Evolutionary conservation across 1,140 invertebrate species (phyloP).

Genomic region (Oncopodura yosiiana): DNA sequence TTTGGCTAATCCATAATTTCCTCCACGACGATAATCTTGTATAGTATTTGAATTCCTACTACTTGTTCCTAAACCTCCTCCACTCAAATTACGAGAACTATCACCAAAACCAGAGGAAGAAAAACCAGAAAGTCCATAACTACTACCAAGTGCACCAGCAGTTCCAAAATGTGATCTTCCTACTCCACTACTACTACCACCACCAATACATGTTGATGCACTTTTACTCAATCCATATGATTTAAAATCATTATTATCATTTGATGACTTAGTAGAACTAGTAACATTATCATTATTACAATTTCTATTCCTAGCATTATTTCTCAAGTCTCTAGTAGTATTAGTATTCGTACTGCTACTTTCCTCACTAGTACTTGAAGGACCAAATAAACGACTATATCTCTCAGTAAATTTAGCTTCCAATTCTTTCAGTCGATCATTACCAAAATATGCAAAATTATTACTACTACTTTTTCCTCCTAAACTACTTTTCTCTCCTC

Average conservation of each 20-base stretch:
- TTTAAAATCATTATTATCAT: constrained; percentile 15
- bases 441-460: constrained; percentile 33
- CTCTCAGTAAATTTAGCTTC: constrained; percentile 33
- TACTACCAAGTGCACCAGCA: background rate
- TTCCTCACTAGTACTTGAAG: constrained; percentile 5
- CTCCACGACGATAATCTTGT: constrained; percentile 4
- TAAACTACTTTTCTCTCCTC: background rate
- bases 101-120: constrained; percentile 1
- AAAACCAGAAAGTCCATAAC: background rate
- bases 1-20: constrained; percentile 32
- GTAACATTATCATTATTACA: background rate
- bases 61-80: background rate
- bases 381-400: constrained; percentile 32
- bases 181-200: background rate
- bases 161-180: background rate
- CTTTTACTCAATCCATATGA: constrained; percentile 32
- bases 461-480: background rate
- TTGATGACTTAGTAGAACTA: too few relatives aligned
- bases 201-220: constrained; percentile 24
- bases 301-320: constrained; percentile 6
- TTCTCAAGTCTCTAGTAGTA: background rate
- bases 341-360: background rate
- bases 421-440: constrained; percentile 33
- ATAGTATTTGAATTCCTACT: background rate
- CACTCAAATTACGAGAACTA: background rate